A percentile compares a stretch with the other conserved stretches of the same genome.
Evolutionary conservation across 1,140 invertebrate species (phyloP).

Genomic region (Drosophila punjabiensis): DNA sequence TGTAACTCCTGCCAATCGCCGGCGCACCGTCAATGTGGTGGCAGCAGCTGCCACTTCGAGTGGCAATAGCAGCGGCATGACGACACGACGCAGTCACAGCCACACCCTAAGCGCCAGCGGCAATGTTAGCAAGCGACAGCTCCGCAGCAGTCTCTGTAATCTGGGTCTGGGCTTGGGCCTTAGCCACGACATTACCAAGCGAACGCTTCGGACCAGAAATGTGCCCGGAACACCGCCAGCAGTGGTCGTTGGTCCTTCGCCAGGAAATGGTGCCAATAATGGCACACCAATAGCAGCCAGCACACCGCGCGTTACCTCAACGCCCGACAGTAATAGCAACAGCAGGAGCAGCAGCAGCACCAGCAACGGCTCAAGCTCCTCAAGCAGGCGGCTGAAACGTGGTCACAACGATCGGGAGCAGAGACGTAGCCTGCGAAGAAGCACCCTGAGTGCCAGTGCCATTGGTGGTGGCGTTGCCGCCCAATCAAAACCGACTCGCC

Average conservation of each 20-base stretch:
- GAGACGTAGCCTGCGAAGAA: conserved; percentile 54
- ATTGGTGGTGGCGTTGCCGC: conserved; percentile 4
- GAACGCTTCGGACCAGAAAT: conserved; percentile 73
- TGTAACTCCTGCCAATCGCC: conserved; percentile 6
- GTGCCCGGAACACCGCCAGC: conserved; percentile 34
- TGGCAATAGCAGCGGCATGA: conserved; percentile 25
- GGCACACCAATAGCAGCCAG: not conserved
- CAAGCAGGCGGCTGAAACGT: conserved; percentile 51
- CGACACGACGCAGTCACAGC: conserved; percentile 71
- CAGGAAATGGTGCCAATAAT: conserved; percentile 16
- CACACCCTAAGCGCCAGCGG: conserved; percentile 44
- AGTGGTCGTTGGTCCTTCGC: not conserved
- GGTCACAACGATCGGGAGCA: conserved; percentile 59
- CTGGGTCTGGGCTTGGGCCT: conserved; percentile 24
- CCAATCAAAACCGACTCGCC: conserved; percentile 52
- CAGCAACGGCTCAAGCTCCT: not conserved
- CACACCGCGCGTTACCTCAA: not conserved
- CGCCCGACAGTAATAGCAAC: not conserved
- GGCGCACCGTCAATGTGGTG: conserved; percentile 24
- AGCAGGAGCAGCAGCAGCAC: conserved; percentile 1
- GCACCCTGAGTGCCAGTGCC: conserved; percentile 34
- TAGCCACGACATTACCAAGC: conserved; percentile 61
- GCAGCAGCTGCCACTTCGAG: conserved; percentile 26
- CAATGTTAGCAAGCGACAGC: conserved; percentile 67
- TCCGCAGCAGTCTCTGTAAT: conserved; percentile 70